Percentiles rank a stretch among this genome's conserved stretches.
phyloP scores from a whole-genome alignment of 2,888 invertebrate genomes.

The Chromoteleia sp. region DNA sequence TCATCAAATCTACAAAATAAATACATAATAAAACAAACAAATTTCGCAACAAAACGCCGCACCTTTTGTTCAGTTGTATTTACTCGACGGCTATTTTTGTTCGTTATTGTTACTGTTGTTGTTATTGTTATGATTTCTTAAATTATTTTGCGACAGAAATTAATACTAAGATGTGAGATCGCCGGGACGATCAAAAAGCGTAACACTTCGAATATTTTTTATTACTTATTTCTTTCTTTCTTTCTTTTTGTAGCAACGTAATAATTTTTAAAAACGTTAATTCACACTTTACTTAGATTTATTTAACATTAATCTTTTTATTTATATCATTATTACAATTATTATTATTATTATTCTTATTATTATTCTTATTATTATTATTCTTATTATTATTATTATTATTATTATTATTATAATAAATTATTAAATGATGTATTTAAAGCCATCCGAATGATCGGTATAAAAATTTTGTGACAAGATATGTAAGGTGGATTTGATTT shows the following conservation, averaged over 20 bases:
- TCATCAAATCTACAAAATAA: not conserved
- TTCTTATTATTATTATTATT: constrained; percentile 16
- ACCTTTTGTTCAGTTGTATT: not conserved
- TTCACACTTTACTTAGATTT: constrained; percentile 1
- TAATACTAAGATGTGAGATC: constrained; percentile 1
- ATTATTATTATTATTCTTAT: constrained; percentile 3
- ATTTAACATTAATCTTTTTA: constrained; percentile 4
- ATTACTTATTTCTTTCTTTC: not conserved
- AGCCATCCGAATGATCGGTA: constrained; percentile 16
- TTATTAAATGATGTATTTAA: constrained; percentile 22
- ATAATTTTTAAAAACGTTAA: not conserved
- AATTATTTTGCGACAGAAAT: constrained; percentile 26
- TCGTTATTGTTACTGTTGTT: constrained; percentile 48
- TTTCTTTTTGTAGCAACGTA: not conserved
- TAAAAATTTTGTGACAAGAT: not conserved
- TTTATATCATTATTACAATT: constrained; percentile 1
- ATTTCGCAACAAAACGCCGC: constrained; percentile 13
- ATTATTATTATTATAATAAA: not conserved
- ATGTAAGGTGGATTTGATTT: not conserved
- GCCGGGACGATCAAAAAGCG: constrained; percentile 30
- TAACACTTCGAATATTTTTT: not conserved
- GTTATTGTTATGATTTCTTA: constrained; percentile 39
- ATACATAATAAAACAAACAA: not conserved
- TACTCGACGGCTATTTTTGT: constrained; percentile 18
- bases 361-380: constrained; percentile 22